Conservation (phyloP, 2,113 vertebrate genomes). For the Spea multiplicata region DNA sequence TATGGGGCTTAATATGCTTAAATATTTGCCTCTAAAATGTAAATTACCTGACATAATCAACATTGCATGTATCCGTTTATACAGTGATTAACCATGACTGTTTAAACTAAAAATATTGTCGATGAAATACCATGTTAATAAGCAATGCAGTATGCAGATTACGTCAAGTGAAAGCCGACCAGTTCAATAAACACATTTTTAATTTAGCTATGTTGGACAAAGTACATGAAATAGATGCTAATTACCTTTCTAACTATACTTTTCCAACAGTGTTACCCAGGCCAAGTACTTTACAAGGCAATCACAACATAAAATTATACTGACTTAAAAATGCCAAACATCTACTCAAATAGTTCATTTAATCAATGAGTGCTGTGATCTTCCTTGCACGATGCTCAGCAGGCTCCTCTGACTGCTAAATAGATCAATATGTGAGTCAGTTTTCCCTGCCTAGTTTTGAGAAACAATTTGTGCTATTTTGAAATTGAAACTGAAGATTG, state of each 20-base stretch:
- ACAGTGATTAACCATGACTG: too few species aligned
- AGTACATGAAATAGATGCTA: conserved; percentile 15
- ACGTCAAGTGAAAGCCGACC: background rate
- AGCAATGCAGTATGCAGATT: background rate
- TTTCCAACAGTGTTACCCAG: background rate
- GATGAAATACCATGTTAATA: background rate
- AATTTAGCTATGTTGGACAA: conserved; percentile 19
- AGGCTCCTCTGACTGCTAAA: background rate
- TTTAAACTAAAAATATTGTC: background rate
- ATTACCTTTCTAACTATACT: conserved; percentile 20
- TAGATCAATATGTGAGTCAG: background rate
- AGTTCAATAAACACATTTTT: conserved; percentile 26
- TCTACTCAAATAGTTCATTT: conserved; percentile 28
- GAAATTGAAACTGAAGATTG: background rate
- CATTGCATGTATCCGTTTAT: too few species aligned
- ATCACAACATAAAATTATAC: conserved; percentile 19
- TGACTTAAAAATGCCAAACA: conserved; percentile 9
- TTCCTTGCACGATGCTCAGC: background rate
- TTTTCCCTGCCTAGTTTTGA: background rate
- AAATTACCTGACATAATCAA: too few species aligned
- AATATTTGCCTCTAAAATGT: too few species aligned
- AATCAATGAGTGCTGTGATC: conserved; percentile 14
- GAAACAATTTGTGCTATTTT: conserved; percentile 14
- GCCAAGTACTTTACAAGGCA: conserved; percentile 29
- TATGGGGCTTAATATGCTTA: too few species aligned